phyloP scores from a whole-genome alignment of 2,888 invertebrate species.

The Salticus scenicus region DNA sequence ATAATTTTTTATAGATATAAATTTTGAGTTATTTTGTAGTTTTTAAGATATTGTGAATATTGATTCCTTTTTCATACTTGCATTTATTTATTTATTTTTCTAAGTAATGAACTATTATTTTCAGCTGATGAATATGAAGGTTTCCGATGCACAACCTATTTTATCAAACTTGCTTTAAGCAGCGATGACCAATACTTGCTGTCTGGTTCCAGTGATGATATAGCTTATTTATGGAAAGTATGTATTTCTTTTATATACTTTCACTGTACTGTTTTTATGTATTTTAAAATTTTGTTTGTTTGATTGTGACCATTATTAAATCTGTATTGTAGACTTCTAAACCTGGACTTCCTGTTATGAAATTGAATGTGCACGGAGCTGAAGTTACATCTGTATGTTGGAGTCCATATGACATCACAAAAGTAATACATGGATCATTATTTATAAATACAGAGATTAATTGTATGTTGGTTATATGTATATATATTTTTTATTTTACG shows the following conservation, averaged over 20 bases:
- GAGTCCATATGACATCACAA: constrained; percentile 80
- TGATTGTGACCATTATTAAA: not conserved
- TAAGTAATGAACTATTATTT: no score
- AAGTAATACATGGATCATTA: no score
- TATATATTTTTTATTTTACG: no score
- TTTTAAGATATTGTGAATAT: no score
- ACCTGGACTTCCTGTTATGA: constrained; percentile 81
- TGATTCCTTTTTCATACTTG: no score
- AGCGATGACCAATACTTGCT: constrained; percentile 87
- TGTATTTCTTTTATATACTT: not conserved
- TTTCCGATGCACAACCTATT: constrained; percentile 87
- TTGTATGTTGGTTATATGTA: no score
- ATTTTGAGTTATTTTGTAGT: no score
- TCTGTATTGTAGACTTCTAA: constrained; percentile 70
- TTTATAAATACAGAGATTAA: no score
- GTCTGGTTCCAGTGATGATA: constrained; percentile 91
- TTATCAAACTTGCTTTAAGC: constrained; percentile 88
- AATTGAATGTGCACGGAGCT: constrained; percentile 85
- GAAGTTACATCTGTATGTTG: constrained; percentile 93
- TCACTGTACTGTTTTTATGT: no score
- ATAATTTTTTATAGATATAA: no score
- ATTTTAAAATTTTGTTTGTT: no score
- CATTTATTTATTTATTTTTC: no score
- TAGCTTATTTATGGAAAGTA: constrained; percentile 88
- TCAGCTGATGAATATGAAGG: constrained; percentile 79